These are phyloP conservation scores for Heliconius ethilla DNA, from an alignment of 2,888 invertebrate species.

Conservation along the genomic window DNA sequence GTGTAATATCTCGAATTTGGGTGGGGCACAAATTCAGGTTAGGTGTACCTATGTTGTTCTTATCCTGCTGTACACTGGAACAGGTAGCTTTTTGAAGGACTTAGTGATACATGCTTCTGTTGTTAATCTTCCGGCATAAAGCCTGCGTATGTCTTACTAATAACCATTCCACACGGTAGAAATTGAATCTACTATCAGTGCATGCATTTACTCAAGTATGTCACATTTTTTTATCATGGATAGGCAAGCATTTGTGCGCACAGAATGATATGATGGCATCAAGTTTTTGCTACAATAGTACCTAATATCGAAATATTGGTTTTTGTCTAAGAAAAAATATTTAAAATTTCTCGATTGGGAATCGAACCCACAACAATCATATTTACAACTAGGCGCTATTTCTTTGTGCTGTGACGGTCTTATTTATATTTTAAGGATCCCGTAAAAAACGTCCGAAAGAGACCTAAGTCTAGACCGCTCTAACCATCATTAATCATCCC, in stretches of 20 bases:
- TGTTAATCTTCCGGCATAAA: too few species aligned
- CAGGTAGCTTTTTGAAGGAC: too few species aligned
- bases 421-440: not conserved
- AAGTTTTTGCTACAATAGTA: not conserved
- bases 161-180: too few species aligned
- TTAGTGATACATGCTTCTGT: too few species aligned
- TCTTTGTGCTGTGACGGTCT: not conserved
- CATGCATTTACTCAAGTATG: too few species aligned
- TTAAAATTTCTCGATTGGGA: not conserved
- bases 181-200: too few species aligned
- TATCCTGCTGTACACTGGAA: not conserved
- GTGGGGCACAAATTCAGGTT: too few species aligned
- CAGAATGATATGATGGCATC: not conserved
- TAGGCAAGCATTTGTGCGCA: too few species aligned
- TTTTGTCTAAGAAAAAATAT: not conserved
- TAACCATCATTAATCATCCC: constrained; percentile 39
- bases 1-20: not conserved
- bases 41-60: too few species aligned
- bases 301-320: too few species aligned
- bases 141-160: too few species aligned
- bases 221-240: too few species aligned
- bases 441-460: constrained; percentile 7
- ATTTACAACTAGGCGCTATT: not conserved
- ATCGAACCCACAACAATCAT: not conserved
- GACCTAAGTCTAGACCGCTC: constrained; percentile 20